phyloP scores from a whole-genome alignment of 1,140 invertebrate species.

The Papilio helenus region DNA sequence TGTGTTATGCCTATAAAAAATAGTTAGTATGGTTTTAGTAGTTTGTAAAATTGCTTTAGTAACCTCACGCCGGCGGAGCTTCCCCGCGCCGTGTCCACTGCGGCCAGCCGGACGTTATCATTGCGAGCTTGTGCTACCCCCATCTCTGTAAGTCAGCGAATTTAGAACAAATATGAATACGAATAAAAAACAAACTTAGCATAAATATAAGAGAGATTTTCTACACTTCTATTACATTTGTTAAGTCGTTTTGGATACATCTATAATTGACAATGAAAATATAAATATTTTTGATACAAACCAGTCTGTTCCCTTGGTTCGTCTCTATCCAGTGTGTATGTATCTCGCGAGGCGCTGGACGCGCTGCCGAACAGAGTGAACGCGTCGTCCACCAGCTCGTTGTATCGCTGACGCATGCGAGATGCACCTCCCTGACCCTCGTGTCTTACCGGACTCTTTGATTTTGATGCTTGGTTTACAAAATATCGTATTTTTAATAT shows the following conservation, averaged over 20 bases:
- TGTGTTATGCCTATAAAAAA: no score
- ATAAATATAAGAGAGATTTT: no score
- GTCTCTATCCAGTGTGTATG: slow-evolving; percentile 56
- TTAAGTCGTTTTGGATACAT: no score
- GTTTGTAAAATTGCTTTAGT: neutral
- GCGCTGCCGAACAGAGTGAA: slow-evolving; percentile 77
- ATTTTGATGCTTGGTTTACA: slow-evolving; percentile 58
- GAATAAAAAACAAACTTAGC: no score
- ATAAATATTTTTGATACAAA: slow-evolving; percentile 30
- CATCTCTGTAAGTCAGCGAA: slow-evolving; percentile 38
- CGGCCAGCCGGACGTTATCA: slow-evolving; percentile 65
- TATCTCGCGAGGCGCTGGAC: slow-evolving; percentile 59
- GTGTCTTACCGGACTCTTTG: slow-evolving; percentile 57
- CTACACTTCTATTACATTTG: no score
- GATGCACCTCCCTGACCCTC: slow-evolving; percentile 56
- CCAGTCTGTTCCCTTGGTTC: slow-evolving; percentile 46
- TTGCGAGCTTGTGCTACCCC: slow-evolving; percentile 68
- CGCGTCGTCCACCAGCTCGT: slow-evolving; percentile 77
- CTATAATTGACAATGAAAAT: no score
- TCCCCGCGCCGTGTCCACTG: slow-evolving; percentile 55
- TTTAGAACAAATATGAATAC: neutral
- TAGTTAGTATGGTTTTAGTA: no score
- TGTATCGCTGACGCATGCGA: slow-evolving; percentile 77
- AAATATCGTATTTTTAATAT: no score
- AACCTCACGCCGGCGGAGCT: slow-evolving; percentile 59